Base-by-base conservation (phyloP, 2,888 invertebrate species). In the Athalia circularis region DNA sequence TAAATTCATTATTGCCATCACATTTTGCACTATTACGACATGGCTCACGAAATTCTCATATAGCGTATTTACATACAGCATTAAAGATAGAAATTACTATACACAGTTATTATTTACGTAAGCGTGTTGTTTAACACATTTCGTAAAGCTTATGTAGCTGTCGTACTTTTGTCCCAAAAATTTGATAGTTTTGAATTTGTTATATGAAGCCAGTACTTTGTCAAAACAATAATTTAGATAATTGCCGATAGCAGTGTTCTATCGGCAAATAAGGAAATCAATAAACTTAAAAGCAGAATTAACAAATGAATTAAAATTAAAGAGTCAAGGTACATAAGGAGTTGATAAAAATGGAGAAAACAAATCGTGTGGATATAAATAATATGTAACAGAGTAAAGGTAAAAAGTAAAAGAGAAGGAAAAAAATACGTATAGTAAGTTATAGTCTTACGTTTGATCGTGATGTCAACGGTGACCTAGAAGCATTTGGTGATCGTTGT, bases 361-460 rank as follows among this genome's bases (percentile, higher is more conserved):
- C 4, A 15, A 15, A 52, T n/a, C 7, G 15, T 9, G 65, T 7
- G 3, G 43, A 43, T 15, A 62, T 29, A 6, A 47, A n/a, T 65
- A 5, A 65, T 47, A 47, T 29, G 2, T 11, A 65, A 65, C 13
- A 1, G 47, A 13, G 13, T 47, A 45, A 6, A 65, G 47, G 11
- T 4, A n/a, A 48, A 65, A 43, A 48, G 7, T 8, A 13, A 61
- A 13, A 13, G 15, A 13, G 4, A 5, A 15, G 4, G 0, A 64
- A 43, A 43, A 68, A 54, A 54, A 62, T 9, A 65, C 11, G 54
- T 70, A 47, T 13, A 8, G 50, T 15, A 9, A 52, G 15, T 45
- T 59, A 52, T 68, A 43, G 78, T 64, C 80, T 80, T 80, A 80
- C 80, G 72, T 78, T 61, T 80, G 29, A 29, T 29, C 50, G 78